Evolutionary conservation across 2,888 invertebrate genomes (phyloP).

Genomic region (Coremacera marginata): DNA sequence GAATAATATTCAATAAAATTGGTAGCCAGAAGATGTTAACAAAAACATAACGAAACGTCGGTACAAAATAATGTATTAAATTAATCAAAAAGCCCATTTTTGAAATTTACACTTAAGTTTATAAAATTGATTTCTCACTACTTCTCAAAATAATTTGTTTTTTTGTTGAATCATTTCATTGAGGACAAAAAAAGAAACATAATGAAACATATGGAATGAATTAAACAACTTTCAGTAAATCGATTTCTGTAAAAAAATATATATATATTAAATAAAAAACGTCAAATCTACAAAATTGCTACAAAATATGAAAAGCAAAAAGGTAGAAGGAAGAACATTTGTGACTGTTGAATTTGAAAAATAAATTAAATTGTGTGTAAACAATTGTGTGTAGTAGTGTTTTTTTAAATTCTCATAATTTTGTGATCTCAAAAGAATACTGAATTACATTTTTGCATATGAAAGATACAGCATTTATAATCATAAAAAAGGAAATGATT

Average conservation of each 20-base stretch:
- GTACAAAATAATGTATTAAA: too few relatives aligned
- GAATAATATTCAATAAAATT: too few relatives aligned
- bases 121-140: too few relatives aligned
- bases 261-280: constrained; percentile 29
- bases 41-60: too few relatives aligned
- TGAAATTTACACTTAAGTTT: too few relatives aligned
- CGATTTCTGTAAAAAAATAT: background rate
- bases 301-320: constrained; percentile 36
- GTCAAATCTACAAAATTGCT: constrained; percentile 42
- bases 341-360: constrained; percentile 35
- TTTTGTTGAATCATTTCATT: too few relatives aligned
- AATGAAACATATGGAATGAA: too few relatives aligned
- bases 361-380: background rate
- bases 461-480: constrained; percentile 45
- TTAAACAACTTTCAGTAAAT: background rate
- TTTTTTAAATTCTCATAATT: background rate
- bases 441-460: constrained; percentile 41
- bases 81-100: too few relatives aligned
- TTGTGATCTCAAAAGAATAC: constrained; percentile 25
- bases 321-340: constrained; percentile 40
- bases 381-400: background rate
- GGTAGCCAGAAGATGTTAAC: too few relatives aligned
- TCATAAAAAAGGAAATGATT: constrained; percentile 22
- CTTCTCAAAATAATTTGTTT: too few relatives aligned
- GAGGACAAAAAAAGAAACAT: too few relatives aligned